Conservation (phyloP, 2,113 vertebrate species). For the Corythornis cristatus region DNA sequence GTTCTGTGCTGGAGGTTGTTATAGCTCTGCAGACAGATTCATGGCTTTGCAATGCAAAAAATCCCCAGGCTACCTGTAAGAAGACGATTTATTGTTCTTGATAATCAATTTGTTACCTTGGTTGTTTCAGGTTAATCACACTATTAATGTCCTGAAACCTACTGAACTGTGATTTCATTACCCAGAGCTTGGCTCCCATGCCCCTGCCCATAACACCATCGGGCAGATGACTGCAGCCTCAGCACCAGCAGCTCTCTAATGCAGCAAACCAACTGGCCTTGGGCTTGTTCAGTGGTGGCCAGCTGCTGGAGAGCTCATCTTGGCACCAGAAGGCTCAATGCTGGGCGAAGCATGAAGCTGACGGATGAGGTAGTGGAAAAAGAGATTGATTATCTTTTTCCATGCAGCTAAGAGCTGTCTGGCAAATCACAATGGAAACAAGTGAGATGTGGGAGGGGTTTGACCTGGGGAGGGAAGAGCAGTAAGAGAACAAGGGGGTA, state of each 20-base stretch:
- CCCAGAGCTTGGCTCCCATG: rapidly evolving
- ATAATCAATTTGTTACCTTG: background rate
- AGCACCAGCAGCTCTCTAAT: background rate
- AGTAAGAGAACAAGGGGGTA: background rate
- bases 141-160: slow-evolving; percentile 48
- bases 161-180: background rate
- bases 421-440: background rate
- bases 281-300: background rate
- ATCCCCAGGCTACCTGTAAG: background rate
- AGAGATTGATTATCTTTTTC: slow-evolving; percentile 22
- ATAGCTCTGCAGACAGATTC: background rate
- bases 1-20: background rate
- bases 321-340: background rate
- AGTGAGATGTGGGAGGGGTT: background rate
- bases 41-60: background rate
- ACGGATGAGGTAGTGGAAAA: slow-evolving; percentile 38
- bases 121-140: background rate
- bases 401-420: slow-evolving; percentile 18
- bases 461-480: background rate
- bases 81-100: slow-evolving; percentile 39
- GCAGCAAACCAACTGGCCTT: background rate
- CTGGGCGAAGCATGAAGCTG: background rate
- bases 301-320: background rate
- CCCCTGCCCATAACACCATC: background rate
- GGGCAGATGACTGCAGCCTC: background rate